Evolutionary conservation across 1,140 invertebrate genomes (phyloP).

Genomic region (Hyles euphorbiae): DNA sequence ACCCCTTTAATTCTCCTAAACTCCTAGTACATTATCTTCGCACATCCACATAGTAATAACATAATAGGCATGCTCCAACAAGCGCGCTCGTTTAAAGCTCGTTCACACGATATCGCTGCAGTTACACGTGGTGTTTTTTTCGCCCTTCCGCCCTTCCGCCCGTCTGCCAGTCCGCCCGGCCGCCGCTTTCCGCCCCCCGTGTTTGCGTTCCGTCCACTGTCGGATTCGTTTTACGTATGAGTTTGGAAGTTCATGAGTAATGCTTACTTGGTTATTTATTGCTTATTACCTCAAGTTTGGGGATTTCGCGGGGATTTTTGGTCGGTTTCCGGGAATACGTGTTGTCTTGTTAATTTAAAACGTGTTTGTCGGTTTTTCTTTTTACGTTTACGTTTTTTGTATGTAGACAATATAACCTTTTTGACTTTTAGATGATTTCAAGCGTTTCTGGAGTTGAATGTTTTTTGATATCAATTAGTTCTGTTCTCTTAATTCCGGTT

Average conservation of each 20-base stretch:
- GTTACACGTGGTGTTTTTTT: slow-evolving; percentile 26
- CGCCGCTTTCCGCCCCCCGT: not conserved
- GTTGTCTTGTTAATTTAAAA: too few relatives aligned
- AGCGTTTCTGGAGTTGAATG: too few relatives aligned
- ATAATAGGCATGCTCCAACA: slow-evolving; percentile 8
- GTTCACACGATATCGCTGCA: slow-evolving; percentile 31
- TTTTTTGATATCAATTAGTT: too few relatives aligned
- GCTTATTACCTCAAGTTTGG: not conserved
- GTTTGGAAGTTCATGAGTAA: slow-evolving; percentile 2
- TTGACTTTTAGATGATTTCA: too few relatives aligned
- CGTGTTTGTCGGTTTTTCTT: too few relatives aligned
- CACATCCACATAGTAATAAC: not conserved
- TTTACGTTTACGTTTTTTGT: too few relatives aligned
- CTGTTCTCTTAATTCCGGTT: too few relatives aligned
- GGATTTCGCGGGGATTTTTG: not conserved
- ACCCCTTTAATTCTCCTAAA: too few relatives aligned
- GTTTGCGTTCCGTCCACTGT: slow-evolving; percentile 13
- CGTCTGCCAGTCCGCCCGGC: too few relatives aligned
- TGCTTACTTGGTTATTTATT: slow-evolving; percentile 2
- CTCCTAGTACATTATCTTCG: too few relatives aligned
- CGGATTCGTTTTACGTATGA: slow-evolving; percentile 13
- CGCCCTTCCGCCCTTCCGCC: slow-evolving; percentile 5
- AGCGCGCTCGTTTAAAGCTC: slow-evolving; percentile 30
- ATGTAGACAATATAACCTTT: too few relatives aligned
- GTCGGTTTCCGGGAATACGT: not conserved